Evolutionary conservation across 2,888 invertebrate genomes (phyloP), one percentile per base, ranked within the genome.

Genomic region (Graphium colonna): DNA sequence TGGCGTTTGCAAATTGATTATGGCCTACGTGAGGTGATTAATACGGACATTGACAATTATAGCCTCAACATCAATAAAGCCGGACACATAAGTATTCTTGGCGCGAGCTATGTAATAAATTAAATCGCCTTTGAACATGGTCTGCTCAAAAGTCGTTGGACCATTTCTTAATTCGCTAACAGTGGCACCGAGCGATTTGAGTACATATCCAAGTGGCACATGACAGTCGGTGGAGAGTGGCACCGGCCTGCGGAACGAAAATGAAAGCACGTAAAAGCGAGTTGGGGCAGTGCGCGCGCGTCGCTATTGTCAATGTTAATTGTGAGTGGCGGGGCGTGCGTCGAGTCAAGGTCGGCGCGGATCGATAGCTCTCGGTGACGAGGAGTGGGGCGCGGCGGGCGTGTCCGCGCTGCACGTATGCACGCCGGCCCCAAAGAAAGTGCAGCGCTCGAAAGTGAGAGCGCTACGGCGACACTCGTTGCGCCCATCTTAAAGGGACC

Each of bases 381-480:
- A 73, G 71, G 68, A 63, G 57, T 51, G 58, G 61, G 57, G 55
- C 56, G 48, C 58, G 60, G 49, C 46, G 45, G 62, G 66, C 62
- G 57, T 64, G 58, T 57, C 65, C 59, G 62, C 60, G 67, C 53
- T 60, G 65, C 60, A 65, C 63, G 66, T 74, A 71, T 79, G 77
- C 80, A 79, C 67, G 68, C 10, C 33, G 26, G 4, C 26, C 4
- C 4, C 4, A 26, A 26, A 26, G 82, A 87, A 87, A 87, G 86
- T 82, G 71, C 74, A 82, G 61, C n/a, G n/a, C n/a, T n/a, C n/a
- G 84, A 87, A 87, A 87, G 87, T 82, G 74, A 75, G 73, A 71
- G 77, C 75, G 86, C 87, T 86, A n/a, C n/a, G n/a, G n/a, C n/a
- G n/a, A n/a, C n/a, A n/a, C n/a, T n/a, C n/a, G n/a, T n/a, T n/a